Evolutionary conservation across 2,888 invertebrate genomes (phyloP).

Genomic region (Sthenelais limicola): DNA sequence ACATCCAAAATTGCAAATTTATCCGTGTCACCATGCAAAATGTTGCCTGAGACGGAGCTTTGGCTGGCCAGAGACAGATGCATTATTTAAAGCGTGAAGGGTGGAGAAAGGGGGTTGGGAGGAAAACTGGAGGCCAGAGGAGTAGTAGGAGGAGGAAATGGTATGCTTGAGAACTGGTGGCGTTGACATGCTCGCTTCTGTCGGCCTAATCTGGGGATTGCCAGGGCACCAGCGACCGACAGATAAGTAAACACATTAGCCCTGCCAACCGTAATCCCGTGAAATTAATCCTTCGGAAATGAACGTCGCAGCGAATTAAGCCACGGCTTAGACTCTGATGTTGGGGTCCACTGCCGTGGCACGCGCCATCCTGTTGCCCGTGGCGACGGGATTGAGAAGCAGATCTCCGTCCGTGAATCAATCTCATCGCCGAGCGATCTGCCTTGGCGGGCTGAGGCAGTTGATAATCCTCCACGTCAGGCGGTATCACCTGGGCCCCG

Average conservation of each 20-base stretch:
- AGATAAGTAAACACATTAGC: conserved; percentile 45
- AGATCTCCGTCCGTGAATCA: conserved; percentile 23
- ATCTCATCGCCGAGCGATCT: conserved; percentile 12
- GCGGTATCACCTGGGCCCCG: conserved; percentile 32
- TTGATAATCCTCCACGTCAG: conserved; percentile 28
- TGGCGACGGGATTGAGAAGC: not conserved
- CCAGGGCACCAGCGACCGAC: not conserved
- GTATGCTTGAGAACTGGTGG: conserved; percentile 36
- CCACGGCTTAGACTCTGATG: conserved; percentile 40
- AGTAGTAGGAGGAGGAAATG: conserved; percentile 26
- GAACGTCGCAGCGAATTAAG: conserved; percentile 43
- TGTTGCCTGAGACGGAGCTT: not conserved
- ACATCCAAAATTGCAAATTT: conserved; percentile 41
- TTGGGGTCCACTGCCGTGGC: not conserved
- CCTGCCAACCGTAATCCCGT: conserved; percentile 42
- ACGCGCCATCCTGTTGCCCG: not conserved
- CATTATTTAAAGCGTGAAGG: conserved; percentile 3
- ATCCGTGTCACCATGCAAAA: conserved; percentile 16
- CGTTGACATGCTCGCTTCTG: conserved; percentile 27
- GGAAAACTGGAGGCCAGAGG: not conserved
- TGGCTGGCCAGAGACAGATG: too few relatives aligned
- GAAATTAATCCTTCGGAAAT: conserved; percentile 49
- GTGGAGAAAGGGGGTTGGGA: not conserved
- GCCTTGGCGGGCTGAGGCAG: not conserved
- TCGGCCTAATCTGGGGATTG: conserved; percentile 34